Base-by-base conservation (phyloP, 1,140 invertebrate genomes). In the Apolygus lucorum region DNA sequence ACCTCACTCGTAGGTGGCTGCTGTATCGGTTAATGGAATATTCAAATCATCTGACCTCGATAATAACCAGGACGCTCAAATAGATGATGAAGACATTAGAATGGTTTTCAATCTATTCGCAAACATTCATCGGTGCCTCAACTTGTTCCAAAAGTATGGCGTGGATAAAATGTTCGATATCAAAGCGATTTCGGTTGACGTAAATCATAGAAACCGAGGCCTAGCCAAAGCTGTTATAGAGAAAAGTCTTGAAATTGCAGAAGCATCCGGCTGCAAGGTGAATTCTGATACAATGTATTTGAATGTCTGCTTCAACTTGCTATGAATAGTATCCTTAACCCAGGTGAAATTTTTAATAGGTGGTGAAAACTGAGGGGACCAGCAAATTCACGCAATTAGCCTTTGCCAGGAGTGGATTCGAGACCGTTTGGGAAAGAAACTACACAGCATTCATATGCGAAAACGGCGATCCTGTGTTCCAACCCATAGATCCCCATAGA, bases 91-190 rank as follows among this genome's bases (percentile, higher is more conserved):
- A 59, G 22, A 59, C 8, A 8, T 59, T 4, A 4, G 54, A 21
- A 22, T 22, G 11, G 22, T 14, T 24, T 11, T 11, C 54, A 11
- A 21, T 4, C 54, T 59, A 11, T 59, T 59, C 4, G 22, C 11
- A 4, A 24, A 59, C 54, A 59, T 59, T 17, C 54, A 59, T 21
- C 11, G 22, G 22, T 59, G 54, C 22, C 22, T 59, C 11, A 59
- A 59, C 54, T 59, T 59, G 54, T 59, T 59, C 22, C 13, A 59
- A 59, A 59, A 59, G 54, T 59, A 59, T 21, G 54, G 54, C 22
- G 54, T 59, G 54, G 22, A 11, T 17, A 59, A 24, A 59, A 59
- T 59, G 11, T 59, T 59, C 54, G 54, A 59, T 59, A 59, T 59
- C 54, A 59, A 59, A 59, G 54, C 54, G 13, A 24, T 59, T 13